Conservation (phyloP, 2,113 vertebrate species). For the Sula dactylatra region DNA sequence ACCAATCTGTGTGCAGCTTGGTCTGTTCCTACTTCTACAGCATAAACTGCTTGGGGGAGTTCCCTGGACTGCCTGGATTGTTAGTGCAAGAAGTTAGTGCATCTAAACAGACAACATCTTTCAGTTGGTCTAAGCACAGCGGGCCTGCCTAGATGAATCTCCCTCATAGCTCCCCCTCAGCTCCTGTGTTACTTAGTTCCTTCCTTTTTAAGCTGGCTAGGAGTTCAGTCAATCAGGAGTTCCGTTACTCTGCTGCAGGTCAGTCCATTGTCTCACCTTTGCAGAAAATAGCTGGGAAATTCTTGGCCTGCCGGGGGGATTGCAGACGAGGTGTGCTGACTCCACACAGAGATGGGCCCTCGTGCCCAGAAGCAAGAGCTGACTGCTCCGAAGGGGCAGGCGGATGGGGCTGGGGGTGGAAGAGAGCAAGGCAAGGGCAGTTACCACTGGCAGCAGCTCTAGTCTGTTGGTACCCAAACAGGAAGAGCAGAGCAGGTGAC, state of each 20-base stretch:
- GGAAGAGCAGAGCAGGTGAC: background rate
- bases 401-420: background rate
- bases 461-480: accelerated
- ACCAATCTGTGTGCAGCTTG: background rate
- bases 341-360: background rate
- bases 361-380: background rate
- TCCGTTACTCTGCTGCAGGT: background rate
- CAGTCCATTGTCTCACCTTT: background rate
- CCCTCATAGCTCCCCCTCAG: background rate
- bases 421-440: background rate
- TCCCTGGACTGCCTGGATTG: background rate
- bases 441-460: background rate
- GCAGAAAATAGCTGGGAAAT: background rate
- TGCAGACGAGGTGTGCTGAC: background rate
- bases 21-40: background rate
- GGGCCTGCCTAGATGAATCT: background rate
- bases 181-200: background rate
- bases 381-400: background rate
- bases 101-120: background rate
- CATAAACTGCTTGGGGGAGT: background rate
- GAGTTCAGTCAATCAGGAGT: background rate
- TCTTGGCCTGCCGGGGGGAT: background rate
- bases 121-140: background rate
- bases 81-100: background rate
- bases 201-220: background rate